Evolutionary conservation across 2,888 invertebrate genomes (phyloP).

Genomic region (Reticulitermes lucifugus): DNA sequence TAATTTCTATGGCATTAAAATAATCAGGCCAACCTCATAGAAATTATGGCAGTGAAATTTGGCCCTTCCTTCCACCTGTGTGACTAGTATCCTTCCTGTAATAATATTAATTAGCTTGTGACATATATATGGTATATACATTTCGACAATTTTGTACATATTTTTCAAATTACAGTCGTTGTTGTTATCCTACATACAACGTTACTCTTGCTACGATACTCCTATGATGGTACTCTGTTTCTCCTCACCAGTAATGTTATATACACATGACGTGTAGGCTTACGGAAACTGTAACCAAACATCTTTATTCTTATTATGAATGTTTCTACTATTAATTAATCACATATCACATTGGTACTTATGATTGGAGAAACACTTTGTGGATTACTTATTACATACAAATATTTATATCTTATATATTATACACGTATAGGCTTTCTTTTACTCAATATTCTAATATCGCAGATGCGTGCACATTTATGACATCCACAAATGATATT

Average conservation of each 20-base stretch:
- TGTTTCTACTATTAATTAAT: conserved; percentile 40
- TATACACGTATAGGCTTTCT: background rate
- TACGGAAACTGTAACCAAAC: conserved; percentile 52
- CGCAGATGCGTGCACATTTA: conserved; percentile 15
- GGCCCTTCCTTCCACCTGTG: conserved; percentile 27
- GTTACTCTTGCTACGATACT: conserved; percentile 30
- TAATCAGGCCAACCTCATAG: background rate
- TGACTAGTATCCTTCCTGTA: conserved; percentile 37
- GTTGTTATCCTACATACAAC: conserved; percentile 37
- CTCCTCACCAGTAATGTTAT: conserved; percentile 42
- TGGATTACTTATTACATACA: background rate
- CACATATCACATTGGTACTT: conserved; percentile 37
- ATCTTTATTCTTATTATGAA: conserved; percentile 28
- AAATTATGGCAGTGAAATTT: conserved; percentile 42
- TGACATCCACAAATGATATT: conserved; percentile 31
- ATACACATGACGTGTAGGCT: conserved; percentile 50
- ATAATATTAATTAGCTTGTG: conserved; percentile 31
- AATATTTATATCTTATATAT: background rate
- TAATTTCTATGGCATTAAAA: conserved; percentile 13
- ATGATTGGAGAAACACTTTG: conserved; percentile 9
- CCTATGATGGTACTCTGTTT: conserved; percentile 36
- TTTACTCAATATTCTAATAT: conserved; percentile 11
- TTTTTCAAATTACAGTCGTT: conserved; percentile 34
- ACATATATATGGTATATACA: conserved; percentile 37
- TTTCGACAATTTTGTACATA: conserved; percentile 37